Percentiles rank a stretch among this genome's conserved stretches.
phyloP scores from a whole-genome alignment of 92 coral and sea anemone genomes.

The Epizoanthus ramosus region DNA sequence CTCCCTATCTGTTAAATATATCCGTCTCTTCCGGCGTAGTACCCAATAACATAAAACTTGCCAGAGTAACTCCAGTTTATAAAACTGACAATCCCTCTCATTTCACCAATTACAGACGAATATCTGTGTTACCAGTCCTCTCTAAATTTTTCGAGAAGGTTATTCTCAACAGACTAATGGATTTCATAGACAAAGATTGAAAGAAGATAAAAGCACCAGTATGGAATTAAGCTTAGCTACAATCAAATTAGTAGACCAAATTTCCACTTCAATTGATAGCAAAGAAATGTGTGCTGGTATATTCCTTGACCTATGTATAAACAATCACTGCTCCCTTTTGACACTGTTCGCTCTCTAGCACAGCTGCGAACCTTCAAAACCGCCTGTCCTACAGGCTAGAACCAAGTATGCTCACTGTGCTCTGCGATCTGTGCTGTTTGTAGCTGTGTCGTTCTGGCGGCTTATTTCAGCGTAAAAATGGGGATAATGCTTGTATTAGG shows the following conservation, averaged over 20 bases:
- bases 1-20: no score
- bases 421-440: no score
- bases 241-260: background rate
- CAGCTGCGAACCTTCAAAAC: no score
- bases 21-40: no score
- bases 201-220: background rate
- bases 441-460: no score
- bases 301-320: background rate
- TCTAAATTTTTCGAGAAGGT: background rate
- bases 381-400: no score
- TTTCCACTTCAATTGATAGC: slow-evolving; percentile 3
- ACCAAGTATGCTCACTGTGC: no score
- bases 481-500: no score
- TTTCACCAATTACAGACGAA: slow-evolving; percentile 15
- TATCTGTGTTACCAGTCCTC: background rate
- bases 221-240: background rate
- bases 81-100: background rate
- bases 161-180: slow-evolving; percentile 4
- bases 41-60: background rate
- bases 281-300: slow-evolving; percentile 5
- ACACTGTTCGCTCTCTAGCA: no score
- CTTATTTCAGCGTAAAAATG: no score
- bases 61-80: slow-evolving; percentile 15
- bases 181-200: background rate
- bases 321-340: no score